Evolutionary conservation across 2,888 invertebrate species (phyloP).

Genomic region (Drosophila mulleri): DNA sequence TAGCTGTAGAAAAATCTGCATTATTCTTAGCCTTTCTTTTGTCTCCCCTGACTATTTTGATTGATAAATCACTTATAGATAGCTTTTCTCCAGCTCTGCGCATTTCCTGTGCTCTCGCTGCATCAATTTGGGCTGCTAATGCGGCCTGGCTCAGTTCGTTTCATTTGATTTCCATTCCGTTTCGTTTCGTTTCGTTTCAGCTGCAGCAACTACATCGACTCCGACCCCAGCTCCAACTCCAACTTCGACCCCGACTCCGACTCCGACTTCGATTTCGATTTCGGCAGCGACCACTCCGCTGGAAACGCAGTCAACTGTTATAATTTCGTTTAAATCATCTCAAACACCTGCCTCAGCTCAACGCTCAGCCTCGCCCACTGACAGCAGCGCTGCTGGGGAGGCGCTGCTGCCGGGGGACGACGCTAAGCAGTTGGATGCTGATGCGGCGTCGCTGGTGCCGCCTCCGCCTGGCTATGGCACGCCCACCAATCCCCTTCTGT

Average conservation of each 20-base stretch:
- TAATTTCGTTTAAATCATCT: constrained; percentile 85
- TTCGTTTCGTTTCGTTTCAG: constrained; percentile 55
- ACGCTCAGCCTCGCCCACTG: constrained; percentile 40
- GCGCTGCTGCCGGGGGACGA: neutral
- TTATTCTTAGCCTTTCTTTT: neutral
- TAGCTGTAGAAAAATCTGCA: no score
- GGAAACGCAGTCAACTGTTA: constrained; percentile 85
- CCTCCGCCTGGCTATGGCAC: constrained; percentile 70
- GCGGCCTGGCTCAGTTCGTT: constrained; percentile 31
- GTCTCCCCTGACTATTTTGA: neutral
- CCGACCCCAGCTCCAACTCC: neutral
- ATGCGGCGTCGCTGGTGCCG: constrained; percentile 49
- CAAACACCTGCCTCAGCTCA: constrained; percentile 83
- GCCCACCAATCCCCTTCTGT: constrained; percentile 80
- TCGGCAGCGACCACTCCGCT: constrained; percentile 70
- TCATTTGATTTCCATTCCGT: constrained; percentile 43
- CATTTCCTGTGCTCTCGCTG: neutral
- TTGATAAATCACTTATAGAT: constrained; percentile 4
- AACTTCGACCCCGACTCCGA: constrained; percentile 1
- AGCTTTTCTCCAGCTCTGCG: no score
- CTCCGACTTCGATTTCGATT: constrained; percentile 46
- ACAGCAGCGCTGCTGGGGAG: constrained; percentile 21
- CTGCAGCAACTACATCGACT: constrained; percentile 5
- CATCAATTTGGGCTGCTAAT: constrained; percentile 39
- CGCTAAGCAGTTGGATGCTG: constrained; percentile 31